Conservation (phyloP, 2,797 vertebrate species). For the Acanthiza pusilla region DNA sequence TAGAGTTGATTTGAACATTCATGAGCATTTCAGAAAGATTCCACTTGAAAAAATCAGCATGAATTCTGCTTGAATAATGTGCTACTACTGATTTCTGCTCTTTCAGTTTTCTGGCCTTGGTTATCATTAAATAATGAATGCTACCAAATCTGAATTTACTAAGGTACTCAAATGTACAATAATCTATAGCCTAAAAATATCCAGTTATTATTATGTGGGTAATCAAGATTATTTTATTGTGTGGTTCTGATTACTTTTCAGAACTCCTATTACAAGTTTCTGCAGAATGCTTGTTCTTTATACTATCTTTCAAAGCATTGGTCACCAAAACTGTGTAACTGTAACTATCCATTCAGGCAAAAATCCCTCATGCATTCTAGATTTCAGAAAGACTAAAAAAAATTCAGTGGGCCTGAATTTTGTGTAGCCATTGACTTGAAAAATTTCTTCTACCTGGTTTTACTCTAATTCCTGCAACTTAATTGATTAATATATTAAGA, state of each 20-base stretch:
- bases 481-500: slow-evolving; percentile 19
- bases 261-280: not conserved
- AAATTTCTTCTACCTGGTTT: not conserved
- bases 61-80: not conserved
- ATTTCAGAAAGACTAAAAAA: not conserved
- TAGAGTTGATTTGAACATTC: not conserved
- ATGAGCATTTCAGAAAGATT: not conserved
- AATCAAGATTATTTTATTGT: not conserved
- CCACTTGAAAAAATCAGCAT: not conserved
- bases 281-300: not conserved
- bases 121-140: not conserved
- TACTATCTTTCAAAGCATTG: not conserved
- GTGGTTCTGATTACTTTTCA: not conserved
- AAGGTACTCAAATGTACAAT: not conserved
- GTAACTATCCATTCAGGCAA: not conserved
- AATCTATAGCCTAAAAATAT: not conserved
- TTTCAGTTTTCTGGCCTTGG: not conserved
- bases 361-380: not conserved
- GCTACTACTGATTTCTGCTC: not conserved
- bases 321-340: not conserved
- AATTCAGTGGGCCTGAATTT: not conserved
- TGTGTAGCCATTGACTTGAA: not conserved
- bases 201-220: not conserved
- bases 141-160: not conserved
- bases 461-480: not conserved